phyloP scores from a whole-genome alignment of 2,888 invertebrate genomes.

The Linhomoeus sp. region DNA sequence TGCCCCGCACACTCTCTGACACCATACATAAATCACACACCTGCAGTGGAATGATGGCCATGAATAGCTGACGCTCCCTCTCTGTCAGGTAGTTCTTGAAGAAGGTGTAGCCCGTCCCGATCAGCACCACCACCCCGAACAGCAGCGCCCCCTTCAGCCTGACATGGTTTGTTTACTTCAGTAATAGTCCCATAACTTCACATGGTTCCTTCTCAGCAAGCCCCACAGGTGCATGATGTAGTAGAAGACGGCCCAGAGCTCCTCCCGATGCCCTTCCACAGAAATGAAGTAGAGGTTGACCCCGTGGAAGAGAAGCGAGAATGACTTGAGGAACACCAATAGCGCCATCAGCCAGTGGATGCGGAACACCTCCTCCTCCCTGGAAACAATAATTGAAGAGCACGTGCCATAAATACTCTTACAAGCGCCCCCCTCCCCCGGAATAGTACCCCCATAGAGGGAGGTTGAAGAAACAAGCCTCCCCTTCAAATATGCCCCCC shows the following conservation, averaged over 20 bases:
- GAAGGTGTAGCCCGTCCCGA: constrained; percentile 97
- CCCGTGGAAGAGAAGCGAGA: constrained; percentile 81
- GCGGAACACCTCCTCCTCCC: constrained; percentile 46
- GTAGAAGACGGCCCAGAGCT: constrained; percentile 89
- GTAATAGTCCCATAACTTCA: no score
- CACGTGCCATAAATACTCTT: not conserved
- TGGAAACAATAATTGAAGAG: constrained; percentile 13
- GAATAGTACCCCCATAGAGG: not conserved
- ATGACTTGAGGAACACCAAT: constrained; percentile 68
- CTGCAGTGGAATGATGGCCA: constrained; percentile 90
- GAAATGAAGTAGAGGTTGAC: constrained; percentile 62
- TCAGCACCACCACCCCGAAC: constrained; percentile 82
- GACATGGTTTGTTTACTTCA: constrained; percentile 12
- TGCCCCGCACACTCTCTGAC: no score
- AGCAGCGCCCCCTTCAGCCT: constrained; percentile 72
- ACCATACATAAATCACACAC: constrained; percentile 36
- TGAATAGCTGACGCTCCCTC: constrained; percentile 85
- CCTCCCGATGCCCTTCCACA: constrained; percentile 71
- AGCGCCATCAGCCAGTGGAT: constrained; percentile 92
- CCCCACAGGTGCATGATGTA: constrained; percentile 87
- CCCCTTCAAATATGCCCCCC: no score
- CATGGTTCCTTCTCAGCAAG: no score
- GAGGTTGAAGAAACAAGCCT: not conserved
- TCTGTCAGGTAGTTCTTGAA: constrained; percentile 90
- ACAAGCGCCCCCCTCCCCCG: not conserved